A percentile compares a stretch with the other conserved stretches of the same genome.
These are phyloP conservation scores for Takifugu bimaculatus DNA, from an alignment of 2,113 vertebrate species.

Conservation along the genomic window DNA sequence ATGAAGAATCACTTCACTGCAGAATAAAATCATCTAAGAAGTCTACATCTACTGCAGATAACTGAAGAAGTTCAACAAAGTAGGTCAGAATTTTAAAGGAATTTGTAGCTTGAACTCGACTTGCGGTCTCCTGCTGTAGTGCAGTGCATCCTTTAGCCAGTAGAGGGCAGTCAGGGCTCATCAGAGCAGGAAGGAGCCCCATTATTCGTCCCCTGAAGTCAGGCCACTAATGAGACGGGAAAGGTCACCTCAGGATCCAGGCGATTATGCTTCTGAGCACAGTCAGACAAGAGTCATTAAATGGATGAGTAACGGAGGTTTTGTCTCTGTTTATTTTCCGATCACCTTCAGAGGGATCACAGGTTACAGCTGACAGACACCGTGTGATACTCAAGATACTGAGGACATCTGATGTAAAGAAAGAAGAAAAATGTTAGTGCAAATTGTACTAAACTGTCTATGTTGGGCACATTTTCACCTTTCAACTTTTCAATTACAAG, in stretches of 20 bases:
- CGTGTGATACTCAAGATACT: not conserved
- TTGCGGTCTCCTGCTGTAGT: conserved; percentile 1
- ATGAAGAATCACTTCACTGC: too few species aligned
- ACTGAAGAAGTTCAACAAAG: too few species aligned
- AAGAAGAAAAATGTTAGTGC: too few species aligned
- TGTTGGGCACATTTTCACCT: too few species aligned
- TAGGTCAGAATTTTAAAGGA: too few species aligned
- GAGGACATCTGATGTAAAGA: too few species aligned
- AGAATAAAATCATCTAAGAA: too few species aligned
- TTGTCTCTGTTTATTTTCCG: too few species aligned
- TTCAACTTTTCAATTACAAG: too few species aligned
- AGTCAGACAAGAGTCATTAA: not conserved
- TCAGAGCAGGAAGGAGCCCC: not conserved
- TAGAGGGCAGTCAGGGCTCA: conserved; percentile 7
- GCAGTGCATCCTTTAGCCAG: conserved; percentile 4
- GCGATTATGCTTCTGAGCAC: not conserved
- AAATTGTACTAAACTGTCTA: too few species aligned
- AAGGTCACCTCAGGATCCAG: not conserved
- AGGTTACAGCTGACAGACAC: not conserved
- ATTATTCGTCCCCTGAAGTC: not conserved
- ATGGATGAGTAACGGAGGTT: not conserved
- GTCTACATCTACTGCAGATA: too few species aligned
- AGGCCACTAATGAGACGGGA: not conserved
- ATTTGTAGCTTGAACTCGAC: not conserved
- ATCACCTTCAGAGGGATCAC: not conserved